These are phyloP conservation scores for Tetropium fuscum DNA, from an alignment of 2,888 invertebrate species.

Conservation along the genomic window DNA sequence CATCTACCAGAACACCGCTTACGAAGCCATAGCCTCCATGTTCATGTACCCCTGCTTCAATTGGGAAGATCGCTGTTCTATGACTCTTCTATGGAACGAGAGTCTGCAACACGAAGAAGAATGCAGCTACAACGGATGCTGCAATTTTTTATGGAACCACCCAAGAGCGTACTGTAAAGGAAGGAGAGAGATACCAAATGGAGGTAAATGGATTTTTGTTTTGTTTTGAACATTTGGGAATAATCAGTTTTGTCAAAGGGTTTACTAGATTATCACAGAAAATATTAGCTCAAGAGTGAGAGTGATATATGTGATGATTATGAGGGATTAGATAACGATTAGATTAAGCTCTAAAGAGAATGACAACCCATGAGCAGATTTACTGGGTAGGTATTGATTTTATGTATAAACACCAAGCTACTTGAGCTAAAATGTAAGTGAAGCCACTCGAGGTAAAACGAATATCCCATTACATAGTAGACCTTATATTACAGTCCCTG, in stretches of 20 bases:
- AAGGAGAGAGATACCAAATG: slow-evolving; percentile 50
- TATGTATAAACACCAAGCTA: no score
- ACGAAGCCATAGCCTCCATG: slow-evolving; percentile 58
- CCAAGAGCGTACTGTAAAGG: slow-evolving; percentile 53
- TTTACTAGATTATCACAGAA: slow-evolving; percentile 4
- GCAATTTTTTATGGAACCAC: slow-evolving; percentile 52
- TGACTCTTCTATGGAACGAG: slow-evolving; percentile 55
- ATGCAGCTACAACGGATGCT: slow-evolving; percentile 54
- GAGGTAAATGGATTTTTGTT: slow-evolving; percentile 45
- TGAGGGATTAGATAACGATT: neutral
- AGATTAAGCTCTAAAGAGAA: neutral
- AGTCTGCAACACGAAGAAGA: slow-evolving; percentile 56
- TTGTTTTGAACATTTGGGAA: neutral
- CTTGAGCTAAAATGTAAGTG: no score
- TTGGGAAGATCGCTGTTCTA: slow-evolving; percentile 57
- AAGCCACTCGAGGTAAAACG: no score
- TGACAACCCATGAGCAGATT: no score
- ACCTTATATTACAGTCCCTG: no score
- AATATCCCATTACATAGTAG: no score
- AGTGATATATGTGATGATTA: neutral
- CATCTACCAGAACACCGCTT: slow-evolving; percentile 55
- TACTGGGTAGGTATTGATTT: no score
- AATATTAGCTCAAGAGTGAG: neutral
- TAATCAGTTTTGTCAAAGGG: neutral
- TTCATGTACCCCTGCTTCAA: slow-evolving; percentile 60